phyloP scores from a whole-genome alignment of 2,888 invertebrate genomes.

The Notocelia uddmanniana region DNA sequence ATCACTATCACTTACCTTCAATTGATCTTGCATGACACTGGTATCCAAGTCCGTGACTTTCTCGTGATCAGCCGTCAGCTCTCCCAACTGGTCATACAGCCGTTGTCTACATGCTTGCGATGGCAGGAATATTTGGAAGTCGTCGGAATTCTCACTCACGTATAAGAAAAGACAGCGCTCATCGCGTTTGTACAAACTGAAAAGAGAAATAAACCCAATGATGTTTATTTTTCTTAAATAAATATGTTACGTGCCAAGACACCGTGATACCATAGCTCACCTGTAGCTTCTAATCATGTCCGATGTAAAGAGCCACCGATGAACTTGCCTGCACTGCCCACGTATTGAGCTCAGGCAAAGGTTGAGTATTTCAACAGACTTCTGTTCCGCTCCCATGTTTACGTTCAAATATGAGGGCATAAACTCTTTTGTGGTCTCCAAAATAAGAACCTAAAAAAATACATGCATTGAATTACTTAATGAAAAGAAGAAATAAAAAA shows the following conservation, averaged over 20 bases:
- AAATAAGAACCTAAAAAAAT: slow-evolving; percentile 88
- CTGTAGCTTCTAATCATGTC: slow-evolving; percentile 95
- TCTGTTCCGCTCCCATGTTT: slow-evolving; percentile 97
- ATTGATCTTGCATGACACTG: slow-evolving; percentile 89
- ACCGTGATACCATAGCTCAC: slow-evolving; percentile 65
- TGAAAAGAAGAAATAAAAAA: background rate
- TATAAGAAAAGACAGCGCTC: slow-evolving; percentile 98
- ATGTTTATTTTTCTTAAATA: background rate
- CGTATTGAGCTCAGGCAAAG: slow-evolving; percentile 92
- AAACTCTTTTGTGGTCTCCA: slow-evolving; percentile 96
- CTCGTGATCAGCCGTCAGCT: slow-evolving; percentile 95
- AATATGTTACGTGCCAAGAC: background rate
- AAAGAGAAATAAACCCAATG: slow-evolving; percentile 46
- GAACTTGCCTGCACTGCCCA: slow-evolving; percentile 93
- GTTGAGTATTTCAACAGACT: slow-evolving; percentile 95
- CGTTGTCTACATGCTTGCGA: slow-evolving; percentile 93
- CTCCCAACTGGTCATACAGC: slow-evolving; percentile 93
- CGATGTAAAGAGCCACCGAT: slow-evolving; percentile 97
- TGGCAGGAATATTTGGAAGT: slow-evolving; percentile 99
- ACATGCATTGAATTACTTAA: background rate
- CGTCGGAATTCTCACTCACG: slow-evolving; percentile 98
- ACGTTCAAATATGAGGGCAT: slow-evolving; percentile 99
- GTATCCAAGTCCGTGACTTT: slow-evolving; percentile 91
- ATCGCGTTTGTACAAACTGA: slow-evolving; percentile 97
- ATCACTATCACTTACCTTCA: too few species aligned